These are phyloP conservation scores for Callaeas wilsoni DNA, from an alignment of 2,113 vertebrate species.

Conservation along the genomic window DNA sequence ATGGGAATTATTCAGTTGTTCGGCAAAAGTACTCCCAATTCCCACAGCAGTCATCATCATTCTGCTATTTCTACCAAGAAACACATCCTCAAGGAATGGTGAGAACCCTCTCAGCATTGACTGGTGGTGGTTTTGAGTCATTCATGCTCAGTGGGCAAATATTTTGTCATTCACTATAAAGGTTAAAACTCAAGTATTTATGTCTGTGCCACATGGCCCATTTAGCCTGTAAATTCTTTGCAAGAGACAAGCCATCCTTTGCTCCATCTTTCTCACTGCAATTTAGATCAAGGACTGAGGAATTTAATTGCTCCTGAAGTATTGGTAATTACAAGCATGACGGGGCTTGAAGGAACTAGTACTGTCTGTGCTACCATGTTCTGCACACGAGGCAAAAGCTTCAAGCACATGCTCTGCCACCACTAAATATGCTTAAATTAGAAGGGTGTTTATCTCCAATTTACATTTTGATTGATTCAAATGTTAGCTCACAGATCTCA, in stretches of 20 bases:
- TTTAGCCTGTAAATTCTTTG: background rate
- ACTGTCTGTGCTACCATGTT: background rate
- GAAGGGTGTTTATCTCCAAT: conserved; percentile 14
- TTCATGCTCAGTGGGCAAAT: background rate
- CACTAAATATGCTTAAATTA: conserved; percentile 28
- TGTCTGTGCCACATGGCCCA: background rate
- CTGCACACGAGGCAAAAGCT: conserved; percentile 19
- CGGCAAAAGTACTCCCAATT: background rate
- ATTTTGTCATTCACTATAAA: background rate
- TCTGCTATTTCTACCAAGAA: background rate
- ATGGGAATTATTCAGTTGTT: background rate
- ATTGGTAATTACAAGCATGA: conserved; percentile 55
- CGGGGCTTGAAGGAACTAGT: conserved; percentile 27
- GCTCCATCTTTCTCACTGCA: conserved; percentile 39
- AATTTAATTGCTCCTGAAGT: conserved; percentile 44
- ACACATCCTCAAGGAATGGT: background rate
- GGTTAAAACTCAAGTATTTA: background rate
- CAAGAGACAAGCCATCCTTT: background rate
- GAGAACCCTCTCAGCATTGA: background rate
- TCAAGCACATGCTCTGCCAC: conserved; percentile 3
- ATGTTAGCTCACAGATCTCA: background rate
- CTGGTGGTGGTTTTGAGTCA: background rate
- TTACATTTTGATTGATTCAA: conserved; percentile 40
- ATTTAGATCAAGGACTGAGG: conserved; percentile 47
- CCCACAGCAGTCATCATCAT: background rate